Base-by-base conservation (phyloP, 2,113 vertebrate genomes). In the Pollimyrus isidori region DNA sequence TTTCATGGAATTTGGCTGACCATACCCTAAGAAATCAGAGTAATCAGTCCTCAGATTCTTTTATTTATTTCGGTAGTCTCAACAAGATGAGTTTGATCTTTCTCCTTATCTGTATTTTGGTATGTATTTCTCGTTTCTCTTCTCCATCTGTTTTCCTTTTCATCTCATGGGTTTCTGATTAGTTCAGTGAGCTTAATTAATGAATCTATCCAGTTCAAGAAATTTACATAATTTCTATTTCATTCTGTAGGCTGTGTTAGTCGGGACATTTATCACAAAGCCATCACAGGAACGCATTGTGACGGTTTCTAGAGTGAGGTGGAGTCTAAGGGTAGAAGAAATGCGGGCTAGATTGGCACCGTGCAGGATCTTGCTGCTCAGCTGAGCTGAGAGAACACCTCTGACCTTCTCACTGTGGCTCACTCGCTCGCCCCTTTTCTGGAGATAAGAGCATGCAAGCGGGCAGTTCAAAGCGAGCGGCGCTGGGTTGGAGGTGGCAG, bases 121-220 rank as follows among this genome's bases (percentile, higher is more conserved):
- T 53, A 35, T 87, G 49, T 35, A 9, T 87, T 87, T 39, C 26
- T 35, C 17, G 17, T 87, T 7, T 5, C 45, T 53, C 48, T 87
- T 39, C 23, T 53, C 82, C 82, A 46, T 84, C 42, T 84, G 39
- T 35, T 26, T n/a, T 30, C 30, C 30, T 35, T 52, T 53, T 87
- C 85, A 87, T 87, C 26, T 87, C 26, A 87, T 35, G 49, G 26
- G 23, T 87, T 84, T 48, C 82, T 84, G 42, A 46, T 84, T 84
- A 84, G 45, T 84, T 84, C 82, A 84, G 35, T 48, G 42, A 46
- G 82, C 82, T 45, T 84, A 84, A 84, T 84, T 84, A 84, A 84
- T 46, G 82, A 42, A 39, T 84, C 39, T 84, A 9, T 48, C 39
- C 45, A 48, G 82, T 84, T 84, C 42, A 23, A 23, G 42, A 84